Base-by-base conservation (phyloP, 2,888 invertebrate species). In the Leucophenga montana region DNA sequence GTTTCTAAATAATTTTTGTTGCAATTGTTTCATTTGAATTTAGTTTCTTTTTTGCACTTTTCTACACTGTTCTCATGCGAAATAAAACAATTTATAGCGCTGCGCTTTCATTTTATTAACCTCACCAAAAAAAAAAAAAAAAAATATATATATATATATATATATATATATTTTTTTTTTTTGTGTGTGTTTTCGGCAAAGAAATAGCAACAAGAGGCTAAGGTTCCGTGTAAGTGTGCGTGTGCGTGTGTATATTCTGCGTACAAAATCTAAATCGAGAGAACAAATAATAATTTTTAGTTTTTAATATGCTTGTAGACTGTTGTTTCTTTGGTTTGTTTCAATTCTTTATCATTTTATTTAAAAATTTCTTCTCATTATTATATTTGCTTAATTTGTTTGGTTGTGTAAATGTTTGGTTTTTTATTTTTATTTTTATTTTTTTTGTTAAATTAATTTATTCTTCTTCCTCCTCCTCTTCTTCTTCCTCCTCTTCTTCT, bases 401-500 rank as follows among this genome's bases (percentile, higher is more conserved):
- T 79, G 77, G 77, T 79, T 85, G 79, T 82, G 82, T 78, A 78
- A 85, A 81, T 79, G 77, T 74, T 82, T 84, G 82, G 73, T 50
- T 67, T 56, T 67, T 59, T 20, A 73, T 75, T 76, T 68, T 65
- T 78, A 75, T 75, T 77, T 77, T 61, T 76, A 77, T 75, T 75
- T 76, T 73, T 80, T 78, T 84, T 83, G 79, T 86, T 85, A 85
- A 86, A 87, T 85, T 86, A 85, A 85, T 82, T 86, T 86, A 85
- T 86, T 88, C 86, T 82, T 79, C 73, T 82, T 78, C 78, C 71
- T 78, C 78, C 66, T 88, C 87, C 75, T 88, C 86, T 73, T 87
- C 86, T 70, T 86, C 85, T 68, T 88, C 88, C 70, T 88, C 88
- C 39, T 89, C 88, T 69, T 88, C 88, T 71, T 88, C 88, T 39